These are phyloP conservation scores for Cochlearius cochlearius DNA, from an alignment of 2,113 vertebrate genomes.

Conservation along the genomic window DNA sequence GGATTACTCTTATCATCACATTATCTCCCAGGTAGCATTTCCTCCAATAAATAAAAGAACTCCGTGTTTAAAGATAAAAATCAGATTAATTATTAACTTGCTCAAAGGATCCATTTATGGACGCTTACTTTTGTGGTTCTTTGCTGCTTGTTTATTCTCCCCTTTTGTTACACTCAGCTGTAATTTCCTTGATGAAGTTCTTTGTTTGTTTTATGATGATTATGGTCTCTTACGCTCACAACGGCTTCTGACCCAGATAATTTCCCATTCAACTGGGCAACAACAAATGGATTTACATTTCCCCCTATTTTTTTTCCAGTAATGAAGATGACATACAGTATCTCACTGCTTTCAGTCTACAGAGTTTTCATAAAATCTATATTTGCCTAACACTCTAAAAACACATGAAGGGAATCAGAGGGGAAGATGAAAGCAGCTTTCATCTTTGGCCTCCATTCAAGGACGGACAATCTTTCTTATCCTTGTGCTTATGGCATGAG, in stretches of 20 bases:
- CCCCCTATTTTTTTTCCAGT: not conserved
- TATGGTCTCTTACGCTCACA: not conserved
- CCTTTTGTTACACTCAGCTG: not conserved
- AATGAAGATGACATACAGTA: not conserved
- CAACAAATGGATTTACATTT: not conserved
- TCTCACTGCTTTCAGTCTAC: not conserved
- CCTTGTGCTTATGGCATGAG: not conserved
- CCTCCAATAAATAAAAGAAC: conserved; percentile 2
- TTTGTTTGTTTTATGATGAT: not conserved
- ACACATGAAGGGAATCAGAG: not conserved
- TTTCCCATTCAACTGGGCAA: not conserved
- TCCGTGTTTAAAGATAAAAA: not conserved
- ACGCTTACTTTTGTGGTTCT: not conserved
- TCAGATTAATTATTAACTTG: conserved; percentile 2
- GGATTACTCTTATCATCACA: conserved; percentile 8
- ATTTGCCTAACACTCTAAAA: not conserved
- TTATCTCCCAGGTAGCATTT: conserved; percentile 40
- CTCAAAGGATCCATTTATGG: not conserved
- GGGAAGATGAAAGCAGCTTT: conserved; percentile 1
- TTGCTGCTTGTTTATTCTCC: not conserved
- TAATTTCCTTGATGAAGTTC: not conserved
- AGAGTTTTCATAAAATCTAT: not conserved
- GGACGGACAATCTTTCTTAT: not conserved
- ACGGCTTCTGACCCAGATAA: not conserved
- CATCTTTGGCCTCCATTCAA: not conserved